These are phyloP conservation scores for Chlorocebus sabaeus DNA, from an alignment of 2,113 vertebrate species.

Conservation along the genomic window DNA sequence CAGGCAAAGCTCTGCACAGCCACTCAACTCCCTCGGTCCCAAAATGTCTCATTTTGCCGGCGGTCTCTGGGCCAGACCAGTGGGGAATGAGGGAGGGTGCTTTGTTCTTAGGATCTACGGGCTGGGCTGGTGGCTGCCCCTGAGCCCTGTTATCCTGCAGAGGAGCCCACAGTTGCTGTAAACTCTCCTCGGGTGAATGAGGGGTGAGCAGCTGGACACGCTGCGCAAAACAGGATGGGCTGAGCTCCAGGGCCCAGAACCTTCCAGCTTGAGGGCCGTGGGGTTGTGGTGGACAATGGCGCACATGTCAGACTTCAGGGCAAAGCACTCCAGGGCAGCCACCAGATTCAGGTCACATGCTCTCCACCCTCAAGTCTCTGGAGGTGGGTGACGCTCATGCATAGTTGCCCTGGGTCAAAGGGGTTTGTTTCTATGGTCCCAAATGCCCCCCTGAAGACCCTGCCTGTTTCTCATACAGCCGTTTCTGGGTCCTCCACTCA, in stretches of 20 bases:
- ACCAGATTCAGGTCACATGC: accelerated
- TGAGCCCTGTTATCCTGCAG: background rate
- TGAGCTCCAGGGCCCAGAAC: accelerated
- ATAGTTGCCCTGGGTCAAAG: background rate
- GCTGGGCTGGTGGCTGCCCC: background rate
- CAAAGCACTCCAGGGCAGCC: accelerated
- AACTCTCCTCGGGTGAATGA: background rate
- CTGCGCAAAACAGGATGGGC: background rate
- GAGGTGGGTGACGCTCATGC: accelerated
- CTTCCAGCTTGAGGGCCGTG: background rate
- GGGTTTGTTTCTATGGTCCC: background rate
- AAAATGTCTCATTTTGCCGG: background rate
- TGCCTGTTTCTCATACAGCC: accelerated
- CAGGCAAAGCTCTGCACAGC: accelerated
- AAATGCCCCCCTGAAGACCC: background rate
- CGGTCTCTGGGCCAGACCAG: accelerated
- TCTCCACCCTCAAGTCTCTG: accelerated
- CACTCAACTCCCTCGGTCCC: accelerated
- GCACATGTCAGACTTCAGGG: accelerated
- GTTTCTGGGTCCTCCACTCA: background rate
- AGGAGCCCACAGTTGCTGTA: accelerated
- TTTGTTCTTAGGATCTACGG: too few relatives aligned
- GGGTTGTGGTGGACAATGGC: accelerated
- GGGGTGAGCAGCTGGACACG: accelerated
- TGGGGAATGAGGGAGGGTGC: accelerated